Evolutionary conservation across 2,797 vertebrate genomes (phyloP).

Genomic region (Sciurus carolinensis): DNA sequence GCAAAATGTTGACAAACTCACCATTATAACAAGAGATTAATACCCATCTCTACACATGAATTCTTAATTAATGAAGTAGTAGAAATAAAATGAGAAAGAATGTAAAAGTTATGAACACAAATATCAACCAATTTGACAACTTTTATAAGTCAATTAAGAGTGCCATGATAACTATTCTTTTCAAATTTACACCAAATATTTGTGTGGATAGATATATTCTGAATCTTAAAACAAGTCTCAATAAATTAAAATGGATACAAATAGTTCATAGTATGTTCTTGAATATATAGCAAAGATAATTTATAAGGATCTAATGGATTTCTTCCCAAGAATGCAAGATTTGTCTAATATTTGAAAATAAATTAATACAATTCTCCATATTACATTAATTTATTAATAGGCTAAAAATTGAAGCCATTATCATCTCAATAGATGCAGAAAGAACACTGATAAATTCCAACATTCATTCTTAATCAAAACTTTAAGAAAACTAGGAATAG

Average conservation of each 20-base stretch:
- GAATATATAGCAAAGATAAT: neutral
- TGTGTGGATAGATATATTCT: neutral
- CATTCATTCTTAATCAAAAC: neutral
- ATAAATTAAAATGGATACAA: neutral
- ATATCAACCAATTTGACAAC: neutral
- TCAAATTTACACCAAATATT: neutral
- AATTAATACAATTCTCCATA: neutral
- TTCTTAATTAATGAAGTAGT: neutral
- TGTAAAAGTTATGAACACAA: neutral
- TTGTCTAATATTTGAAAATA: neutral
- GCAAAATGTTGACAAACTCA: neutral
- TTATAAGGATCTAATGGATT: neutral
- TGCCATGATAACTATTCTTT: neutral
- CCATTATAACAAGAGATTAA: neutral
- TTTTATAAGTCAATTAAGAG: neutral
- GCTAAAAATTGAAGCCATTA: neutral
- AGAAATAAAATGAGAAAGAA: neutral
- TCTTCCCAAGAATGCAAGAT: neutral
- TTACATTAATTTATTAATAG: neutral
- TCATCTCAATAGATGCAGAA: neutral
- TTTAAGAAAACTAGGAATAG: too few species aligned
- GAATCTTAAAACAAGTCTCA: neutral
- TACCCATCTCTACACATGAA: neutral
- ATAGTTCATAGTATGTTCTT: neutral
- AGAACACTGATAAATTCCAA: neutral